A percentile compares a stretch with the other conserved stretches of the same genome.
These are phyloP conservation scores for Lithobius niger DNA, from an alignment of 1,140 invertebrate genomes.

Conservation along the genomic window DNA sequence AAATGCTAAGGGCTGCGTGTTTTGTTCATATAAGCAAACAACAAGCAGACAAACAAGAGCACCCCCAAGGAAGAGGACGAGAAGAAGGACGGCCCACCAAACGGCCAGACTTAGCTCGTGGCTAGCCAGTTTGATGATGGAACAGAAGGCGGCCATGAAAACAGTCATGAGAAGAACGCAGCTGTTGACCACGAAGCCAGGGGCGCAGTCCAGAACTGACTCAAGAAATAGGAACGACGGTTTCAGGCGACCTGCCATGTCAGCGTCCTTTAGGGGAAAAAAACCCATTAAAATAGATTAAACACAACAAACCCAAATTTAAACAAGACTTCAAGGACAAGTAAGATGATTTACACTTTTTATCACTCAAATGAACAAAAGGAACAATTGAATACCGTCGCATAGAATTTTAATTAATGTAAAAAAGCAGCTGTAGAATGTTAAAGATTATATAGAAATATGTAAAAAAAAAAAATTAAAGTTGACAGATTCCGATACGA, in stretches of 20 bases:
- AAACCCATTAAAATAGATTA: no score
- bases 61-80: constrained; percentile 39
- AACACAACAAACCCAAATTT: no score
- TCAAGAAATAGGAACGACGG: constrained; percentile 53
- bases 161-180: constrained; percentile 52
- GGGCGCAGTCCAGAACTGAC: constrained; percentile 48
- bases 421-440: no score
- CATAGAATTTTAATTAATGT: no score
- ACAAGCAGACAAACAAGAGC: constrained; percentile 43
- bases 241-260: constrained; percentile 43
- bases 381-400: no score
- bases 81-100: constrained; percentile 33
- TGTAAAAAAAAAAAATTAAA: no score
- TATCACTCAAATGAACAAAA: no score
- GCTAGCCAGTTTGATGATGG: constrained; percentile 27
- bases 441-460: no score
- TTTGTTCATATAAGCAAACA: constrained; percentile 71
- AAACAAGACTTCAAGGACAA: no score
- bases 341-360: no score
- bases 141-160: constrained; percentile 46
- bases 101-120: constrained; percentile 19
- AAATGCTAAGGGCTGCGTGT: constrained; percentile 54
- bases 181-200: constrained; percentile 52
- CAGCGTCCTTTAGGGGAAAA: constrained; percentile 24
- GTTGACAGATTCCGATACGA: no score